Percentiles rank a stretch among this genome's conserved stretches.
Conservation (phyloP, 2,113 vertebrate species). For the Lipophrys pholis region DNA sequence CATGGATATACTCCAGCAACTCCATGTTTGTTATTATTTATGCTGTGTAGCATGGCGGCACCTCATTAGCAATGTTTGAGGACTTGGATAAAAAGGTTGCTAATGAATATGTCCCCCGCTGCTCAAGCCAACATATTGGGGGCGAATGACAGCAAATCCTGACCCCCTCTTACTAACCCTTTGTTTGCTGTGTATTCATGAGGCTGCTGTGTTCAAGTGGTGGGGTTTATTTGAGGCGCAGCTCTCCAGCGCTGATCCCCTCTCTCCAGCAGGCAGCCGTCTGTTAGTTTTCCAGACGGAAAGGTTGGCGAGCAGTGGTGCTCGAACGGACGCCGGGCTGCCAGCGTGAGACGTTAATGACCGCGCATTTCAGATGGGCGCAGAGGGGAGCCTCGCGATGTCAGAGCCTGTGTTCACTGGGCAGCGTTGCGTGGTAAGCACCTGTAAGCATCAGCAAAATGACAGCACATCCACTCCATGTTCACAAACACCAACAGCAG, state of each 20-base stretch:
- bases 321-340: conserved; percentile 50
- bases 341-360: conserved; percentile 57
- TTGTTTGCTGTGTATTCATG: conserved; percentile 30
- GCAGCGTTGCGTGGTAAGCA: conserved; percentile 28
- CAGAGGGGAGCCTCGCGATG: conserved; percentile 17
- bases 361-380: conserved; percentile 34
- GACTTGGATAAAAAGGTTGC: conserved; percentile 48
- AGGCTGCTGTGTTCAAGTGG: conserved; percentile 9
- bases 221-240: conserved; percentile 45
- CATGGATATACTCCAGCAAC: conserved; percentile 28
- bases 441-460: conserved; percentile 53
- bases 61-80: conserved; percentile 63
- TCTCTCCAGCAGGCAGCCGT: conserved; percentile 38
- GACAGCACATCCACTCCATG: conserved; percentile 21
- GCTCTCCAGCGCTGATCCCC: conserved; percentile 11
- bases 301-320: conserved; percentile 11
- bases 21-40: conserved; percentile 50
- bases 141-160: conserved; percentile 45
- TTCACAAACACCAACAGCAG: conserved; percentile 22
- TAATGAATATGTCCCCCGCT: conserved; percentile 54
- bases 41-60: conserved; percentile 37
- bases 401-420: background rate
- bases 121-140: conserved; percentile 46
- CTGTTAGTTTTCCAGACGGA: conserved; percentile 60
- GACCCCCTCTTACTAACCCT: conserved; percentile 25